A percentile compares a stretch with the other conserved stretches of the same genome.
These are phyloP conservation scores for Hyppa rectilinea DNA, from an alignment of 2,888 invertebrate species.

Conservation along the genomic window DNA sequence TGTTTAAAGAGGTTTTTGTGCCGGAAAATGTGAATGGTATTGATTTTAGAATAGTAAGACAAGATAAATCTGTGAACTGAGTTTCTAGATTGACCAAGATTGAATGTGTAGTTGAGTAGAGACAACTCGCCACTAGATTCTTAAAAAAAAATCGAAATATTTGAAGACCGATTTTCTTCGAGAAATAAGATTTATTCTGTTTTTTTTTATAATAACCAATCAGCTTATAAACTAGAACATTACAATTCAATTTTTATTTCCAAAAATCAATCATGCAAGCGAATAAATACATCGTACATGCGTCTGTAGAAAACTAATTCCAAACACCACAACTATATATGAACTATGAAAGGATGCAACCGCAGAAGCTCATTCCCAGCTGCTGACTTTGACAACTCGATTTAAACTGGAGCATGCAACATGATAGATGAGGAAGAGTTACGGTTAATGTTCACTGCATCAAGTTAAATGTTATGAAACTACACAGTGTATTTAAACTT, in stretches of 20 bases:
- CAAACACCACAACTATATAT: neutral
- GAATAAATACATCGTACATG: neutral
- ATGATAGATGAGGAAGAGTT: neutral
- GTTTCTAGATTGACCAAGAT: neutral
- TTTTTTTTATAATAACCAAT: too few species aligned
- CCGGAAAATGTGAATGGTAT: neutral
- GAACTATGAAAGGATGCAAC: constrained; percentile 1
- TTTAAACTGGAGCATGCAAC: neutral
- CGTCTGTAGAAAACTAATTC: neutral
- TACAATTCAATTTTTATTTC: too few species aligned
- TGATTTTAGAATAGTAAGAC: neutral
- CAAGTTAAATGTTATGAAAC: constrained; percentile 9
- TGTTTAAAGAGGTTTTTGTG: neutral
- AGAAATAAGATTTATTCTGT: too few species aligned
- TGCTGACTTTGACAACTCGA: constrained; percentile 25
- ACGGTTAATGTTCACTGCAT: neutral
- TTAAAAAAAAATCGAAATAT: too few species aligned
- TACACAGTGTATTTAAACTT: too few species aligned
- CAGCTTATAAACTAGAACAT: too few species aligned
- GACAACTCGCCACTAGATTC: too few species aligned
- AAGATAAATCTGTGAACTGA: neutral
- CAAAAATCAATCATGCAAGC: too few species aligned
- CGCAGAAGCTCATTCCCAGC: constrained; percentile 24
- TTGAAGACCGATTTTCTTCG: too few species aligned
- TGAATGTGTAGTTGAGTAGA: too few species aligned